Conservation (phyloP, 1,140 invertebrate genomes). For the Macrobrachium rosenbergii region DNA sequence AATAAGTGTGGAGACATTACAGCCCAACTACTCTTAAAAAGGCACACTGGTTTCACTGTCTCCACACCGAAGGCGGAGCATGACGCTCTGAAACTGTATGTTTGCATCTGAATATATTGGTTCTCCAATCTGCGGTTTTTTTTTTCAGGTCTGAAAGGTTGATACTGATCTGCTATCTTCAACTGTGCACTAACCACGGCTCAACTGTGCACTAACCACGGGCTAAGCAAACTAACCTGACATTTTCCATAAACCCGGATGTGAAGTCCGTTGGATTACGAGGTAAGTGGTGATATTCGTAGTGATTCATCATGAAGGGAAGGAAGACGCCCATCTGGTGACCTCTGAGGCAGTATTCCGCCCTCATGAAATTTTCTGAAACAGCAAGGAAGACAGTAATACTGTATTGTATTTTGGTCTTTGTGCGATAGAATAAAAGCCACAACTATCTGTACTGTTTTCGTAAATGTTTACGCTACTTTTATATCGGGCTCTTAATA, state of each 20-base stretch:
- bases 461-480: no score
- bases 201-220: background rate
- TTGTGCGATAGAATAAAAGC: conserved; percentile 25
- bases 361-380: conserved; percentile 24
- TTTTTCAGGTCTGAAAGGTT: no score
- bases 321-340: conserved; percentile 54
- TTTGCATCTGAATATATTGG: no score
- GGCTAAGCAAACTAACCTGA: conserved; percentile 29
- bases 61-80: no score
- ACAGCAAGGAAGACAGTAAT: background rate
- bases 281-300: conserved; percentile 45
- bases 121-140: no score
- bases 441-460: background rate
- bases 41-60: no score
- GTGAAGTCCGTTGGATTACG: conserved; percentile 56
- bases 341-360: conserved; percentile 55
- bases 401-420: background rate
- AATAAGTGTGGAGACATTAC: no score
- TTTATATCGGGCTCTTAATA: no score
- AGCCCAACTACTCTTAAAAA: no score
- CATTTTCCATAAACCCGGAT: conserved; percentile 36
- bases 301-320: conserved; percentile 59
- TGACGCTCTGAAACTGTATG: no score
- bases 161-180: no score
- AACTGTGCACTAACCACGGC: background rate